Percentiles rank a stretch among this genome's conserved stretches.
These are phyloP conservation scores for Octomys mimax DNA, from an alignment of 2,797 vertebrate genomes.

Conservation along the genomic window DNA sequence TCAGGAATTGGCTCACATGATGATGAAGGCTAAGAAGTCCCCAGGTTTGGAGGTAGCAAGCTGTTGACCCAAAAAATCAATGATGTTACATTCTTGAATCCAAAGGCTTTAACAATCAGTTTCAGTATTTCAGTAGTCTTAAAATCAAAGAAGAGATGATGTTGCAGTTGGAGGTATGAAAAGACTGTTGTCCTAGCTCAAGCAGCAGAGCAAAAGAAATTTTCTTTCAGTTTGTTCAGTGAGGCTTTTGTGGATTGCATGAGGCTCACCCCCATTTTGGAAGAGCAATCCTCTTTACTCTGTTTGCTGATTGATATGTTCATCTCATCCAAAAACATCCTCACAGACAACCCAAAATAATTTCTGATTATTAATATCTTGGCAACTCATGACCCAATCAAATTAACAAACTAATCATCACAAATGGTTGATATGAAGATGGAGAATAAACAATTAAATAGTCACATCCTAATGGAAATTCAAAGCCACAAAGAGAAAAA, in stretches of 20 bases:
- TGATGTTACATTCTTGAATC: not conserved
- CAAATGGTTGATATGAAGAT: not conserved
- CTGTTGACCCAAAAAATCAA: not conserved
- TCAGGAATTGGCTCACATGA: not conserved
- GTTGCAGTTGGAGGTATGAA: not conserved
- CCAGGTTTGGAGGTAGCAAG: not conserved
- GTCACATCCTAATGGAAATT: slow-evolving; percentile 12
- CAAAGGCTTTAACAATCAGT: not conserved
- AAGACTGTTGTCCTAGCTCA: not conserved
- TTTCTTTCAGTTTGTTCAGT: not conserved
- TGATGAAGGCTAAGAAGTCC: not conserved
- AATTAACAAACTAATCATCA: not conserved
- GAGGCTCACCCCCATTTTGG: not conserved
- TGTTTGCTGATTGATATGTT: not conserved
- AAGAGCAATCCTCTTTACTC: not conserved
- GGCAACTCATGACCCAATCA: not conserved
- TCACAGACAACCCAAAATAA: not conserved
- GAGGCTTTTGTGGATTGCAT: not conserved
- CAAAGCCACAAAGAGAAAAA: not conserved
- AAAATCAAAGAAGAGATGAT: not conserved
- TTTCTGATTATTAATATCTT: slow-evolving; percentile 1
- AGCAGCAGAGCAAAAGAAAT: not conserved
- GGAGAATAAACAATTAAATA: not conserved
- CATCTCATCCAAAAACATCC: not conserved
- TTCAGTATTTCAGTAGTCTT: not conserved